A percentile compares a stretch with the other conserved stretches of the same genome.
phyloP scores from a whole-genome alignment of 1,140 invertebrate genomes.

The Drosophila ficusphila region DNA sequence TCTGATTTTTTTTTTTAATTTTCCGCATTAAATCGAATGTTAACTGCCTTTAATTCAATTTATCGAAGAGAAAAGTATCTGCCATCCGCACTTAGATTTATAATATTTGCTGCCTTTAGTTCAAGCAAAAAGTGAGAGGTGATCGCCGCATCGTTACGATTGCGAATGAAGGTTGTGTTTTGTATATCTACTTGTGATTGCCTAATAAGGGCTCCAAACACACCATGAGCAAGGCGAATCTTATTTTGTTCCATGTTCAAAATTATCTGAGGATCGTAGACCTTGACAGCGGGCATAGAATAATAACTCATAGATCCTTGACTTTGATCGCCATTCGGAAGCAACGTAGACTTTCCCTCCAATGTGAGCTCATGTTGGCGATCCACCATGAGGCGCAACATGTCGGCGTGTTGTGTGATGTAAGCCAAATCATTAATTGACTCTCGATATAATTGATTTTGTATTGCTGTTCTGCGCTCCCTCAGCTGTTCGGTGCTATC shows the following conservation, averaged over 20 bases:
- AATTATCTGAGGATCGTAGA: conserved; percentile 37
- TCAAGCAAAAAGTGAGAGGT: conserved; percentile 41
- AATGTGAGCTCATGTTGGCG: conserved; percentile 32
- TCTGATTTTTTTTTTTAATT: background rate
- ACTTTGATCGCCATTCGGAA: background rate
- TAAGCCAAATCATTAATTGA: conserved; percentile 28
- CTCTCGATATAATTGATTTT: background rate
- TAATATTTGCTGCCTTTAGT: conserved; percentile 31
- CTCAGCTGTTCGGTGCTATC: background rate
- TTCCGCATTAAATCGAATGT: no score
- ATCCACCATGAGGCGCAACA: conserved; percentile 52
- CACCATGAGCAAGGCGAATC: conserved; percentile 12
- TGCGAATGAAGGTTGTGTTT: conserved; percentile 18
- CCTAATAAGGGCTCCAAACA: conserved; percentile 38
- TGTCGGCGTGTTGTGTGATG: conserved; percentile 30
- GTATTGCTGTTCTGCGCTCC: background rate
- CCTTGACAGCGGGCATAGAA: conserved; percentile 42
- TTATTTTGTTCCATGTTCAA: conserved; percentile 10
- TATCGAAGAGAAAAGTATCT: conserved; percentile 15
- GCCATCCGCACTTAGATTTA: conserved; percentile 35
- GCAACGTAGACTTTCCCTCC: background rate
- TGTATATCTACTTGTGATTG: conserved; percentile 34
- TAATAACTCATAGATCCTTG: background rate
- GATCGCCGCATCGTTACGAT: conserved; percentile 28
- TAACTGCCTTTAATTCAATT: no score